Base-by-base conservation (phyloP, 2,888 invertebrate genomes). In the Linnaemya tessellans region DNA sequence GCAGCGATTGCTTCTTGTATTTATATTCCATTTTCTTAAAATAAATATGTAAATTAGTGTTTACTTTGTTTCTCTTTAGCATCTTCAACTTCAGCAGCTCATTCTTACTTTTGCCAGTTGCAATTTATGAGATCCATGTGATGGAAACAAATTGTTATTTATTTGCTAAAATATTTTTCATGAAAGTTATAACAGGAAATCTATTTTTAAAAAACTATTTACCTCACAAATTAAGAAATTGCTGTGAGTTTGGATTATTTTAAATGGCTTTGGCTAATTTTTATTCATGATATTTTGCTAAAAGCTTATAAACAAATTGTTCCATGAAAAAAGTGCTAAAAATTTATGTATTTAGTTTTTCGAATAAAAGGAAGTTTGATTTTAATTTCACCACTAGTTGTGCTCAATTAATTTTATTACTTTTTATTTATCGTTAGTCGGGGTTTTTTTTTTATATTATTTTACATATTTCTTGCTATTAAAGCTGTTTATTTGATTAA, bases 381-480 rank as follows among this genome's bases (percentile, higher is more conserved):
- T 56, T 54, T 56, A 11, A 56, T 56, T 25, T 56, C 54, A 56
- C 25, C 22, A 25, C 54, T 13, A 56, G 9, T 51, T 51, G 11
- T 51, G 51, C 20, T n/a, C 20, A 11, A 51, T 49, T 18, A 18
- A 18, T 15, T 20, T 9, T 49, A 18, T 49, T 49, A 18, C 15
- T 49, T 49, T 49, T 49, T 49, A 10, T 49, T 20, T 18, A 10
- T 18, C 18, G 49, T 18, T 18, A 49, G 18, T 18, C 18, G 7
- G 7, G 2, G 30, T 30, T 30, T 49, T 49, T 49, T 49, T n/a
- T n/a, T n/a, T n/a, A n/a, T 18, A 20, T 49, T 49, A 18, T 2
- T 18, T 49, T 49, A 18, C 18, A 49, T 9, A 18, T 18, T 9
- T 49, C 18, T 18, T 18, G 9, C 9, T 49, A 18, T 49, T 18